Conservation (phyloP, 2,888 invertebrate genomes). For the Hybos culiciformis region DNA sequence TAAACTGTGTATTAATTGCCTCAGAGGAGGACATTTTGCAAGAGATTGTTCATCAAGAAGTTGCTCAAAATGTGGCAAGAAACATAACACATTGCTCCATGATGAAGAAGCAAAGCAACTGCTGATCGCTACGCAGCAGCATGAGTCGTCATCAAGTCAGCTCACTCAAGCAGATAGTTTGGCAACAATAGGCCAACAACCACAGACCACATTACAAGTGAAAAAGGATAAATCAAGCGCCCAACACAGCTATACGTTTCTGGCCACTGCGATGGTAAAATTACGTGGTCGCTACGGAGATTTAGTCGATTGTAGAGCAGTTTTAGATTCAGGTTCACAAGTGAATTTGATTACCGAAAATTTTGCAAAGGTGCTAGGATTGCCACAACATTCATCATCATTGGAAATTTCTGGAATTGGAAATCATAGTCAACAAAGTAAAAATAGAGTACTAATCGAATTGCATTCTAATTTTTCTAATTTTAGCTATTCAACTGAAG, state of each 20-base stretch:
- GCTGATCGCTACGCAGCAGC: no score
- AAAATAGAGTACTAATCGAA: not conserved
- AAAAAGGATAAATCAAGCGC: no score
- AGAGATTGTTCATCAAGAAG: no score
- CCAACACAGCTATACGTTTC: not conserved
- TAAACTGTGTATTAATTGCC: not conserved
- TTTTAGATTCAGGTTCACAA: not conserved
- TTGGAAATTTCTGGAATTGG: not conserved
- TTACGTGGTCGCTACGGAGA: not conserved
- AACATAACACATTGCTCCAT: not conserved
- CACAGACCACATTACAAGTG: no score
- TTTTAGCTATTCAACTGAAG: not conserved
- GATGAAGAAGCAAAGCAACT: no score
- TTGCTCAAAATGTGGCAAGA: no score
- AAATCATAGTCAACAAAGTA: not conserved
- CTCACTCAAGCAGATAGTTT: no score
- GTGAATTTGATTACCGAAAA: not conserved
- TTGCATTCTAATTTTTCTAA: no score
- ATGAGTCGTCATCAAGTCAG: no score
- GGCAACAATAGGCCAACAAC: no score
- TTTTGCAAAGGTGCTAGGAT: no score
- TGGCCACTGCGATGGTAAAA: not conserved
- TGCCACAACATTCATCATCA: no score
- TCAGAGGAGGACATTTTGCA: not conserved
- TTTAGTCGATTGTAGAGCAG: not conserved